A percentile compares a stretch with the other conserved stretches of the same genome.
Conservation (phyloP, 2,888 invertebrate species). For the Junonia oenone region DNA sequence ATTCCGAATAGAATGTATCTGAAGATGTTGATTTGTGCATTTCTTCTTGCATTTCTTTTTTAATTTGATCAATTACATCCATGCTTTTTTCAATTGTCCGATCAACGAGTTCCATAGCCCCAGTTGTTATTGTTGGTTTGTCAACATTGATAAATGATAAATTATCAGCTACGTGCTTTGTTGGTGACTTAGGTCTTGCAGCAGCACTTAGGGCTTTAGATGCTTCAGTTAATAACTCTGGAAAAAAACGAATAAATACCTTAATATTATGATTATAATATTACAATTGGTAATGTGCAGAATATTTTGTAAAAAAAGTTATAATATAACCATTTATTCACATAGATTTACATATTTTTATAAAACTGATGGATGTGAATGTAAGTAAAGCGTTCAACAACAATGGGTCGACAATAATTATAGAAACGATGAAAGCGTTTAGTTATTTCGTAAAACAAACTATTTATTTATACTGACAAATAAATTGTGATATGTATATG, state of each 20-base stretch:
- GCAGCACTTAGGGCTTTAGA: slow-evolving; percentile 58
- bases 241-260: slow-evolving; percentile 36
- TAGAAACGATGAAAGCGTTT: slow-evolving; percentile 14
- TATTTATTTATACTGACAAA: slow-evolving; percentile 25
- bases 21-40: slow-evolving; percentile 55
- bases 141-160: slow-evolving; percentile 70
- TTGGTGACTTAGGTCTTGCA: slow-evolving; percentile 68
- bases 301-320: not conserved
- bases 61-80: slow-evolving; percentile 63
- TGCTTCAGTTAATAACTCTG: slow-evolving; percentile 63
- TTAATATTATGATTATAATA: not conserved
- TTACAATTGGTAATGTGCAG: not conserved
- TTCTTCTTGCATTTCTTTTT: slow-evolving; percentile 69
- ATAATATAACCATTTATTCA: not conserved
- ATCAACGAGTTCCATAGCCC: slow-evolving; percentile 77
- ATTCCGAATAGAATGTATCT: slow-evolving; percentile 64
- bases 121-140: slow-evolving; percentile 75
- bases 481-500: slow-evolving; percentile 40
- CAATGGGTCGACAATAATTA: not conserved
- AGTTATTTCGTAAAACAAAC: not conserved
- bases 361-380: not conserved
- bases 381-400: not conserved
- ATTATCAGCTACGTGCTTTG: slow-evolving; percentile 69
- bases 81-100: slow-evolving; percentile 68
- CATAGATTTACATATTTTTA: not conserved